A percentile compares a stretch with the other conserved stretches of the same genome.
Conservation (phyloP, 2,888 invertebrate genomes). For the Cyrtodaria siliqua region DNA sequence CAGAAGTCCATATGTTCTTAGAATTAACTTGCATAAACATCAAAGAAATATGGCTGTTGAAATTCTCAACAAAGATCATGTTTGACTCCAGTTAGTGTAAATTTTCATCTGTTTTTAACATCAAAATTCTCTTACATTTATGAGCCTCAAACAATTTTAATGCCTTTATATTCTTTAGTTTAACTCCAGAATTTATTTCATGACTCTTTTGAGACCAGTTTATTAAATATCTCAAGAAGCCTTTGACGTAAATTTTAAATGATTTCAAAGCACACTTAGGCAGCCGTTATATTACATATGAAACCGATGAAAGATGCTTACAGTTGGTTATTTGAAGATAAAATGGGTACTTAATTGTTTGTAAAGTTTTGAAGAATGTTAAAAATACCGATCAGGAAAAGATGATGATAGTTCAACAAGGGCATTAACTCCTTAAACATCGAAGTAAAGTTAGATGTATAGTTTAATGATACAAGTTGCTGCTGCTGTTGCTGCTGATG, state of each 20-base stretch:
- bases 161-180: constrained; percentile 43
- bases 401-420: too few relatives aligned
- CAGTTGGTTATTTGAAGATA: neutral
- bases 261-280: constrained; percentile 47
- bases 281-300: constrained; percentile 37
- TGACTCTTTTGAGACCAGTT: constrained; percentile 42
- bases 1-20: constrained; percentile 62
- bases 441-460: too few relatives aligned
- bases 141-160: constrained; percentile 45
- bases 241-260: constrained; percentile 54
- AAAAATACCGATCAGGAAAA: too few relatives aligned
- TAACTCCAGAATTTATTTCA: constrained; percentile 47
- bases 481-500: too few relatives aligned
- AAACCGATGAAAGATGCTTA: constrained; percentile 2
- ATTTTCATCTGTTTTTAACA: constrained; percentile 64
- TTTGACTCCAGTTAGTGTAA: constrained; percentile 30
- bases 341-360: too few relatives aligned
- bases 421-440: too few relatives aligned
- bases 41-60: constrained; percentile 57
- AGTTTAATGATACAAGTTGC: too few relatives aligned
- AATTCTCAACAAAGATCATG: constrained; percentile 55
- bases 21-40: constrained; percentile 54
- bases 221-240: constrained; percentile 28
- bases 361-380: too few relatives aligned
- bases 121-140: constrained; percentile 59